Evolutionary conservation across 2,888 invertebrate genomes (phyloP).

Genomic region (Agrotis exclamationis): DNA sequence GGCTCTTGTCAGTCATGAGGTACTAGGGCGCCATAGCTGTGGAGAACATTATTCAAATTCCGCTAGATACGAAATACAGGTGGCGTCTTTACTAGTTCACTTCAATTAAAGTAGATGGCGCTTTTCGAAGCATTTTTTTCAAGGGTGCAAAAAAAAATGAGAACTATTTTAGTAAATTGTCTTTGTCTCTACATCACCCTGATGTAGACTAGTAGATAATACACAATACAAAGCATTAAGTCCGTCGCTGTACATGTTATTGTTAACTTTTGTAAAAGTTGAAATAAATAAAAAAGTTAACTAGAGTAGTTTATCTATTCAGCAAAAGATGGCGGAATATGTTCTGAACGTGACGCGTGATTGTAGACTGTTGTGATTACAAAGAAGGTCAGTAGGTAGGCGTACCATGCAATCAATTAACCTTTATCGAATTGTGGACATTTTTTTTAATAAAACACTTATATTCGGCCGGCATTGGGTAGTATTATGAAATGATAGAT

Average conservation of each 20-base stretch:
- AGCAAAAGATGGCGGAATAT: slow-evolving; percentile 30
- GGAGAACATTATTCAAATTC: background rate
- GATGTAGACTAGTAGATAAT: too few relatives aligned
- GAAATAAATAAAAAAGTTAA: background rate
- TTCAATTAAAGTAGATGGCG: slow-evolving; percentile 38
- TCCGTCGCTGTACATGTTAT: too few relatives aligned
- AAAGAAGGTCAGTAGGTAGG: too few relatives aligned
- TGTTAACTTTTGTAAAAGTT: too few relatives aligned
- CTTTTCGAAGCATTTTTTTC: background rate
- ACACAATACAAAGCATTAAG: too few relatives aligned
- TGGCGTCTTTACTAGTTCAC: background rate
- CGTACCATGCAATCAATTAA: background rate
- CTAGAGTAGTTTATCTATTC: slow-evolving; percentile 10
- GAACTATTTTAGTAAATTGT: too few relatives aligned
- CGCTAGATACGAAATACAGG: background rate
- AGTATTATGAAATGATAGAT: background rate
- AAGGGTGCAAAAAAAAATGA: background rate
- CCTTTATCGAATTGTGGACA: background rate
- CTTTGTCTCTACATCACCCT: too few relatives aligned
- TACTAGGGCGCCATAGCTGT: slow-evolving; percentile 48
- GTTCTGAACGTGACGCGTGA: too few relatives aligned
- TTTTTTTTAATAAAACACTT: background rate
- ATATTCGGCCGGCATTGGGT: background rate
- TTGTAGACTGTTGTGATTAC: background rate
- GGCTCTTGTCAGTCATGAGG: slow-evolving; percentile 27